These are phyloP conservation scores for Drosophila maculinotata DNA, from an alignment of 2,888 invertebrate genomes.

Conservation along the genomic window DNA sequence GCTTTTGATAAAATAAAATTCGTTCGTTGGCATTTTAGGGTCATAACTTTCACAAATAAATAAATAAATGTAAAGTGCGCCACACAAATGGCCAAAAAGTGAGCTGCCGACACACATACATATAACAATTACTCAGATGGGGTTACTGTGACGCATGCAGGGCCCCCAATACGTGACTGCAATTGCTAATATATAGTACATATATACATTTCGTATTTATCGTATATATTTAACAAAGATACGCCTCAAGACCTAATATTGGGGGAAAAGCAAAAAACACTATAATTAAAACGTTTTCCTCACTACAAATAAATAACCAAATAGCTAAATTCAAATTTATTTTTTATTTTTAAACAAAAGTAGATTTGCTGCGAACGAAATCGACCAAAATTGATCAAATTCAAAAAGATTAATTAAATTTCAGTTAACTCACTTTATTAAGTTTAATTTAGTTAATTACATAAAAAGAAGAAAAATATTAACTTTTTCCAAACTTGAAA, in stretches of 20 bases:
- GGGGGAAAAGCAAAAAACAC: constrained; percentile 29
- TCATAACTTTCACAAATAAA: constrained; percentile 53
- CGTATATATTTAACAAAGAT: constrained; percentile 22
- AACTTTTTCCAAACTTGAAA: not conserved
- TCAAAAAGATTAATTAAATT: not conserved
- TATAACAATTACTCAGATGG: constrained; percentile 40
- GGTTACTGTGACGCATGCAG: constrained; percentile 45
- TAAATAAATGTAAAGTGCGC: constrained; percentile 58
- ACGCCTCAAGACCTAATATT: constrained; percentile 29
- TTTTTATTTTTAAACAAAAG: no score
- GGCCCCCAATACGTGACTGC: constrained; percentile 55
- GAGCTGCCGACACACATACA: constrained; percentile 19
- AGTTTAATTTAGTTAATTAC: constrained; percentile 5
- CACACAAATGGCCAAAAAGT: constrained; percentile 56
- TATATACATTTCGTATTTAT: constrained; percentile 7
- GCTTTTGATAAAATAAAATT: constrained; percentile 14
- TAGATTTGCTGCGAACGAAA: no score
- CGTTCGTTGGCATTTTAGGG: constrained; percentile 49
- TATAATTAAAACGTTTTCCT: constrained; percentile 32
- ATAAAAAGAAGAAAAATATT: not conserved
- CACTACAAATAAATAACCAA: constrained; percentile 2
- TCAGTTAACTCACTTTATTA: not conserved
- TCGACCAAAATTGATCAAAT: not conserved
- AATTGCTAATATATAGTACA: constrained; percentile 38
- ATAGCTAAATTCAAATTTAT: no score